phyloP scores from a whole-genome alignment of 2,888 invertebrate genomes.

The Theristus sp. region DNA sequence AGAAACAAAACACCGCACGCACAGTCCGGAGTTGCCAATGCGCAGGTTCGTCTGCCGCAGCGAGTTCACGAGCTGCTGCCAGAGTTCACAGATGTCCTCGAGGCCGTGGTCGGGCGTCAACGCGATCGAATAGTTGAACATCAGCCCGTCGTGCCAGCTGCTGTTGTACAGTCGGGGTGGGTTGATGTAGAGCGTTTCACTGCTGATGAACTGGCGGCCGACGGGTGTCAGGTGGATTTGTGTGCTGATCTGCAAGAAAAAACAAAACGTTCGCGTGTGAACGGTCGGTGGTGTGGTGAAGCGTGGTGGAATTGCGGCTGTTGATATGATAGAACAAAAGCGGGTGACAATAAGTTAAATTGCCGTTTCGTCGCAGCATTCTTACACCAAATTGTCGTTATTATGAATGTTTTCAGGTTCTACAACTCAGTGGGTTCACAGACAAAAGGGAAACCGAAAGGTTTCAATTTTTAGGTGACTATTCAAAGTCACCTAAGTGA shows the following conservation, averaged over 20 bases:
- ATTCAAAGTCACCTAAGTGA: too few species aligned
- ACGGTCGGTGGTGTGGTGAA: too few species aligned
- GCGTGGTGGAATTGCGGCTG: too few species aligned
- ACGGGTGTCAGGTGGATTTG: neutral
- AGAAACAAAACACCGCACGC: too few species aligned
- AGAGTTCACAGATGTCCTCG: constrained; percentile 19
- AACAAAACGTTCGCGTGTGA: neutral
- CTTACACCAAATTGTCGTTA: too few species aligned
- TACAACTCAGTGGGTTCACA: too few species aligned
- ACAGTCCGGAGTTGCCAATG: constrained; percentile 12
- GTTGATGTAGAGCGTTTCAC: constrained; percentile 21
- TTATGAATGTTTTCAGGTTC: too few species aligned
- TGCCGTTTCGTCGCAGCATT: too few species aligned
- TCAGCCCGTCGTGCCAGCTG: constrained; percentile 24
- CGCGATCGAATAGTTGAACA: constrained; percentile 18
- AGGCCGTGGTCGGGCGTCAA: constrained; percentile 9
- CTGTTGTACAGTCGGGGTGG: constrained; percentile 27
- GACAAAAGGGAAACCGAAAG: too few species aligned
- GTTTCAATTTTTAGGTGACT: too few species aligned
- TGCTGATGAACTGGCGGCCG: constrained; percentile 20
- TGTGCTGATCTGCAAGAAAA: neutral
- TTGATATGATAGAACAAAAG: too few species aligned
- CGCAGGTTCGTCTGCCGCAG: constrained; percentile 13
- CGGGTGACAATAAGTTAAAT: too few species aligned
- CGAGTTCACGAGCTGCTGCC: constrained; percentile 21